Base-by-base conservation (phyloP, 1,140 invertebrate species). In the Drosophila equinoxialis region DNA sequence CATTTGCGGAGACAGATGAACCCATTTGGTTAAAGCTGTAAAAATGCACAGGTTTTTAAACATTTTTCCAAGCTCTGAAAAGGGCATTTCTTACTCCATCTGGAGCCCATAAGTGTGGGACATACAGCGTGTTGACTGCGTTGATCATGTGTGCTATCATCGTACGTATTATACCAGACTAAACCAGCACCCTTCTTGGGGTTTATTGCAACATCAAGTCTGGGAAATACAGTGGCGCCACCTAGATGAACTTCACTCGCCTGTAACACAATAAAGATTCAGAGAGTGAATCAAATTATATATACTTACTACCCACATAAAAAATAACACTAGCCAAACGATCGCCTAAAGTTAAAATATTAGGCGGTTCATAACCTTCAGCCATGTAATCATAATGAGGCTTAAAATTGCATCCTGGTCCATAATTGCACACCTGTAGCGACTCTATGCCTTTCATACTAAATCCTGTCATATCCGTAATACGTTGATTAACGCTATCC, bases 81-180 rank as follows among this genome's bases (percentile, higher is more conserved):
- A 6, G 7, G 42, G 2, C 5, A 17, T 6, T 14, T 6, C 81
- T 33, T 77, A 91, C 90, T 97, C 98, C 98, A 99, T 94, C 99
- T 99, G 8, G 96, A 96, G 55, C 98, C 98, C 1, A 97, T 94
- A 17, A 99, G 94, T 37, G 99, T 98, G 13, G 98, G 98, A 93
- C 98, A 99, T 17, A 98, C 98, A 8, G 98, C 98, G 93, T 99
- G 98, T 68, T 98, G 93, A 1, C 98, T 99, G 71, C 94, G 94
- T 45, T 95, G 94, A 93, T 99, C 97, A n/a, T 97, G 97, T 66
- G 97, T 96, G 14, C 98, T 98, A 91, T 95, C 97, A 33, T 95
- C 94, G 91, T 97, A 95, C 63, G 99, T 93, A 93, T 99, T 99
- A 90, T 96, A 96, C 98, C 98, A 99, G 93, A 98, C 98, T 2